Evolutionary conservation across 23 tunicate species (phyloP).

Genomic region (Corella eumyota): DNA sequence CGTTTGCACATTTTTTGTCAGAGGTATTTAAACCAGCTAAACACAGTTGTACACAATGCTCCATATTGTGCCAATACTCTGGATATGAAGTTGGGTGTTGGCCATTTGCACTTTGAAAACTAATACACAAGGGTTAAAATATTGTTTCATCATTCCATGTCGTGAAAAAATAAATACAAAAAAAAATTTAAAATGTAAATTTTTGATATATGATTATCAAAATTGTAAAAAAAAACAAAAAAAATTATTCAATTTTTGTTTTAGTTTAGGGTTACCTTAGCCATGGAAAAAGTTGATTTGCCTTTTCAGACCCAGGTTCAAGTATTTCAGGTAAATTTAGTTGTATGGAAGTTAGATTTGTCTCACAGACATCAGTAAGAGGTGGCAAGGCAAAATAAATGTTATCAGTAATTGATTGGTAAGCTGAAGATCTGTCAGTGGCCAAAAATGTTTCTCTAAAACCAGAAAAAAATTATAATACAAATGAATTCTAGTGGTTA

Average conservation of each 20-base stretch:
- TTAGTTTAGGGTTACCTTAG: constrained; percentile 55
- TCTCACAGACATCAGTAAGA: constrained; percentile 18
- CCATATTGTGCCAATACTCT: constrained; percentile 58
- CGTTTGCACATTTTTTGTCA: constrained; percentile 60
- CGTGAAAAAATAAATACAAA: not conserved
- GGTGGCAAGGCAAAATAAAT: constrained; percentile 52
- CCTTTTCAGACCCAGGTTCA: constrained; percentile 12
- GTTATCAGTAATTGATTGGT: constrained; percentile 33
- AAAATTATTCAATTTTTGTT: not conserved
- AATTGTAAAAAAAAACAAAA: not conserved
- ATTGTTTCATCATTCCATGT: not conserved
- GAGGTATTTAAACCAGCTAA: constrained; percentile 51
- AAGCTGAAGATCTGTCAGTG: constrained; percentile 33
- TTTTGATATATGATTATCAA: not conserved
- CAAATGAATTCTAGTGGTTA: too few relatives aligned
- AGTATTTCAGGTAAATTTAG: constrained; percentile 56
- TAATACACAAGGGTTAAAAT: not conserved
- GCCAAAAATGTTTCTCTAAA: constrained; percentile 53
- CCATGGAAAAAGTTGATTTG: constrained; percentile 57
- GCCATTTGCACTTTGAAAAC: constrained; percentile 49
- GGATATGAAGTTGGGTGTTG: constrained; percentile 49
- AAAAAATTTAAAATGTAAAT: not conserved
- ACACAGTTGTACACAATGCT: constrained; percentile 58
- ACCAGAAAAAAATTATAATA: not conserved
- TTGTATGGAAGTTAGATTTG: constrained; percentile 15